phyloP scores from a whole-genome alignment of 2,113 vertebrate genomes.

The Gasterosteus nipponicus region DNA sequence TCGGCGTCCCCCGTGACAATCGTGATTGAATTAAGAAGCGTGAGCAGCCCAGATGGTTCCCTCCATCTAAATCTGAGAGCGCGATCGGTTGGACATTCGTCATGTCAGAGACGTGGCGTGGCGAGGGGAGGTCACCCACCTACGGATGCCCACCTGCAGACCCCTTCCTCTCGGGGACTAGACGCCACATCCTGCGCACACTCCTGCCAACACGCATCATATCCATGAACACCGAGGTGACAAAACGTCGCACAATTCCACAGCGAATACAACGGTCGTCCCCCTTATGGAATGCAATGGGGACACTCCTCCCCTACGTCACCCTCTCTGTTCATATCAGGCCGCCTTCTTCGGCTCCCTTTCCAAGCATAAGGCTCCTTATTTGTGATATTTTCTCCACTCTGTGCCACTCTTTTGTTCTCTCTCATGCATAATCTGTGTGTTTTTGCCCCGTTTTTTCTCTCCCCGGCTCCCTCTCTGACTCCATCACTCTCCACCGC shows the following conservation, averaged over 20 bases:
- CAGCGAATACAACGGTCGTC: slow-evolving; percentile 6
- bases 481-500: slow-evolving; percentile 49
- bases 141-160: slow-evolving; percentile 7
- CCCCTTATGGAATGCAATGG: slow-evolving; percentile 1
- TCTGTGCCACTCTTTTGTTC: slow-evolving; percentile 48
- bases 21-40: slow-evolving; percentile 20
- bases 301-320: slow-evolving; percentile 11
- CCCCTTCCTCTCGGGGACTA: slow-evolving; percentile 22
- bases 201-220: background rate
- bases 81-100: background rate
- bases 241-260: background rate
- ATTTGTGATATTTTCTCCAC: slow-evolving; percentile 45
- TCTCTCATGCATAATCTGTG: slow-evolving; percentile 62
- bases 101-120: slow-evolving; percentile 4
- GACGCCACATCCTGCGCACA: background rate
- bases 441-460: slow-evolving; percentile 50
- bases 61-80: slow-evolving; percentile 22
- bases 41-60: slow-evolving; percentile 3
- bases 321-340: slow-evolving; percentile 45
- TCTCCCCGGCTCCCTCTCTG: slow-evolving; percentile 32
- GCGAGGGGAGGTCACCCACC: slow-evolving; percentile 26
- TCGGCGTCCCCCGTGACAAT: background rate
- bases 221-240: background rate
- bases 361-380: slow-evolving; percentile 44
- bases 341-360: slow-evolving; percentile 34